Base-by-base conservation (phyloP, 2,888 invertebrate genomes). In the Bhutanitis thaidina region DNA sequence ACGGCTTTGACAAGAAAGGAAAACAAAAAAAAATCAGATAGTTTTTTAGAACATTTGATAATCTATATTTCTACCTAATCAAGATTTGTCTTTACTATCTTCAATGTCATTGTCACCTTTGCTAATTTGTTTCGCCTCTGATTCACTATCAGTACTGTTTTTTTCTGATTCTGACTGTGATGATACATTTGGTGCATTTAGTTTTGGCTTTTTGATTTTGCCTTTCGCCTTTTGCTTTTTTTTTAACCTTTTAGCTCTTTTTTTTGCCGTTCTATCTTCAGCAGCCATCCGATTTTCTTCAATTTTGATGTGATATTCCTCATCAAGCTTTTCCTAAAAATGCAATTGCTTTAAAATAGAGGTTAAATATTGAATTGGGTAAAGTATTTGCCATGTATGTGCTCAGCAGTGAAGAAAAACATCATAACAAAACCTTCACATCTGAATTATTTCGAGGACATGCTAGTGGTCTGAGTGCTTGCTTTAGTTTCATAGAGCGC, bases 181-280 rank as follows among this genome's bases (percentile, higher is more conserved):
- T 36, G 73, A 70, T 32, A 37, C 27, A 47, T 58, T 56, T 54
- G 62, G 74, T 15, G 25, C 30, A 27, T 9, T 32, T 14, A 30
- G 20, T 13, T 46, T 52, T n/a, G 73, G 61, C 58, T 76, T 84
- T 91, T 74, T 92, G 5, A 57, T 70, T 62, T 82, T 84, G 13
- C 70, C 51, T 61, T 82, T 87, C 2, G 76, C 70, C 61, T 76
- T 80, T 61, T 73, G 90, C 70, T 96, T 97, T 71, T 92, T 94
- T 72, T 95, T 96, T 50, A 94, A 73, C 44, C 98, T 91, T 74
- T 98, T 99, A 0, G 95, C 95, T 62, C 98, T 90, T 75, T 97
- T 98, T 71, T 98, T 98, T 0, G 96, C 96, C 3, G 98, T 98
- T 71, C 91, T 92, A 66, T 94, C 93, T 60, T 96, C 97, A 8